A percentile compares a stretch with the other conserved stretches of the same genome.
Conservation (phyloP, 2,797 vertebrate species). For the Pangasius sanitwongsei region DNA sequence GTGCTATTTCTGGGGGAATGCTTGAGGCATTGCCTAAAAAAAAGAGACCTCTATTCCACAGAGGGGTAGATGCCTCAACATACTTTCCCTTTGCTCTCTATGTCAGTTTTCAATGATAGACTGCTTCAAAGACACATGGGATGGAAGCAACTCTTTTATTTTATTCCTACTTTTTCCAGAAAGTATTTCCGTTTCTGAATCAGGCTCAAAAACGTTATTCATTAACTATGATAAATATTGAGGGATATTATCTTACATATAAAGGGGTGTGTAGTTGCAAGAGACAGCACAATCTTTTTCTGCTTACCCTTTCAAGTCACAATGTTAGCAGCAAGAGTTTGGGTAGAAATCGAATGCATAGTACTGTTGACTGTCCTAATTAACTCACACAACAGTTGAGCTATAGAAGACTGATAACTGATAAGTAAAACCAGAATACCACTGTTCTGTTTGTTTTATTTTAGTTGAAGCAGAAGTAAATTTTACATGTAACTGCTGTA, state of each 20-base stretch:
- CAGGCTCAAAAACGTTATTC: constrained; percentile 56
- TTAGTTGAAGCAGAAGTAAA: background rate
- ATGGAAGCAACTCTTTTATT: constrained; percentile 44
- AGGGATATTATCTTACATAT: constrained; percentile 48
- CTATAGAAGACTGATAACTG: background rate
- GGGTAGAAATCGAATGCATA: constrained; percentile 11
- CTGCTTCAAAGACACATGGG: constrained; percentile 48
- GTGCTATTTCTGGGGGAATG: constrained; percentile 35
- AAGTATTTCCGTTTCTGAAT: background rate
- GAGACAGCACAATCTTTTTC: background rate
- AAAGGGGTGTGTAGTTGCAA: background rate
- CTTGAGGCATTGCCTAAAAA: constrained; percentile 32
- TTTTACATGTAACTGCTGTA: background rate
- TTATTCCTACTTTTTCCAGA: constrained; percentile 5
- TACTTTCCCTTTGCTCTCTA: constrained; percentile 43
- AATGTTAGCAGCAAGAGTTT: constrained; percentile 20
- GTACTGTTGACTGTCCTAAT: background rate
- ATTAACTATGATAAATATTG: constrained; percentile 49
- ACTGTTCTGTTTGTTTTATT: background rate
- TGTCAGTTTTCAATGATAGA: constrained; percentile 31
- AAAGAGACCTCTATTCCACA: constrained; percentile 37
- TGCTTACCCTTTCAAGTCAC: constrained; percentile 43
- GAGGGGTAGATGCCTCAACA: constrained; percentile 35
- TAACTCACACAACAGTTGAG: background rate
- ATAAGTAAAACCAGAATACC: background rate